Conservation (phyloP, 2,797 vertebrate species). For the Thamnophis elegans region DNA sequence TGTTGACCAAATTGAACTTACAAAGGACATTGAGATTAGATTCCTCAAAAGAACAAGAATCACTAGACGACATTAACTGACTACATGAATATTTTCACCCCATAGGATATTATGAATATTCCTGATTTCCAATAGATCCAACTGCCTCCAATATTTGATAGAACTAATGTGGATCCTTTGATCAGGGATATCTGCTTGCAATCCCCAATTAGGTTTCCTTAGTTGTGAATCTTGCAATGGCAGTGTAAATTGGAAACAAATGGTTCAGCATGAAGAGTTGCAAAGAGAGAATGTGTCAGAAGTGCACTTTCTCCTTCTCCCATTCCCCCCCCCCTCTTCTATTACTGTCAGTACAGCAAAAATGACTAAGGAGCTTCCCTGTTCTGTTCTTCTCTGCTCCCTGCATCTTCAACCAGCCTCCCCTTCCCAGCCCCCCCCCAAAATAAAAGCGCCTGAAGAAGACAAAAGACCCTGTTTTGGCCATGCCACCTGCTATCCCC, state of each 20-base stretch:
- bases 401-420: conserved; percentile 39
- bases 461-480: conserved; percentile 71
- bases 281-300: too few relatives aligned
- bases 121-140: neutral
- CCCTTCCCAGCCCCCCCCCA: conserved; percentile 54
- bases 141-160: rapidly evolving
- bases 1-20: neutral
- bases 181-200: neutral
- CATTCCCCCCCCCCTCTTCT: neutral
- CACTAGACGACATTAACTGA: neutral
- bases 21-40: neutral
- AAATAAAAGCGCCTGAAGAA: conserved; percentile 66
- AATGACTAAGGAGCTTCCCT: conserved; percentile 43
- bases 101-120: neutral
- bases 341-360: neutral
- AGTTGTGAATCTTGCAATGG: neutral
- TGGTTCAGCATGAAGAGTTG: neutral
- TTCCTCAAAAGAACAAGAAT: neutral
- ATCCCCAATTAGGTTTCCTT: neutral
- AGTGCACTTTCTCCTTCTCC: neutral
- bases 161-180: rapidly evolving
- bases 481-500: conserved; percentile 88
- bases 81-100: neutral
- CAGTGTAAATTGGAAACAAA: neutral
- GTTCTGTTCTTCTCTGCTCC: conserved; percentile 40